Conservation (phyloP, 64 coral and sea anemone species). For the Montipora efflorescens region DNA sequence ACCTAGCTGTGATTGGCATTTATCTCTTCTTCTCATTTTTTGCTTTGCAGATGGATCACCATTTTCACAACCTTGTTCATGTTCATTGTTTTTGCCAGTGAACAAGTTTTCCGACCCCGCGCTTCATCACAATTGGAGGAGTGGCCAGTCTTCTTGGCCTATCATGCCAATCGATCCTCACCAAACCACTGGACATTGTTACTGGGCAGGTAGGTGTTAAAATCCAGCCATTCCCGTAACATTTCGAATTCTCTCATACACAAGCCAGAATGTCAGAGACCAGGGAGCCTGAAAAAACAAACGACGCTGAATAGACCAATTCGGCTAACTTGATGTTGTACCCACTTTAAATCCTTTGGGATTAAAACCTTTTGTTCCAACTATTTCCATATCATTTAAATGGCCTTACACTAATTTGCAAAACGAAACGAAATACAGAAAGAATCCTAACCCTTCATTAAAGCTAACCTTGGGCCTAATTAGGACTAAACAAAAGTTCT, state of each 20-base stretch:
- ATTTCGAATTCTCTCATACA: slow-evolving; percentile 92
- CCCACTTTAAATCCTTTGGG: too few relatives aligned
- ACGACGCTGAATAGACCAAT: too few relatives aligned
- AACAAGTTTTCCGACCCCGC: neutral
- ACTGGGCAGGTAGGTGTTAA: neutral
- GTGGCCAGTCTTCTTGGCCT: neutral
- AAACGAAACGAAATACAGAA: too few relatives aligned
- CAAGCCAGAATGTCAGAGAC: slow-evolving; percentile 98
- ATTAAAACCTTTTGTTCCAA: too few relatives aligned
- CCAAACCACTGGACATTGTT: neutral
- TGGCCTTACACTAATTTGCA: too few relatives aligned
- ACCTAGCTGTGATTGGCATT: neutral
- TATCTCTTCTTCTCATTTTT: neutral
- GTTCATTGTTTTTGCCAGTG: neutral
- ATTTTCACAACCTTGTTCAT: too few relatives aligned
- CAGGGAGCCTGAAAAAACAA: slow-evolving; percentile 82
- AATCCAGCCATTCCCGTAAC: slow-evolving; percentile 87
- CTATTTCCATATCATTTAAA: too few relatives aligned
- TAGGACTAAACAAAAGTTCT: too few relatives aligned
- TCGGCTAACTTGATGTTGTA: too few relatives aligned
- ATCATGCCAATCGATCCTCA: neutral
- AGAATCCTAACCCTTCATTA: too few relatives aligned
- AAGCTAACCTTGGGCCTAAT: too few relatives aligned
- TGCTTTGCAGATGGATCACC: too few relatives aligned
- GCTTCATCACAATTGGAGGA: neutral